Evolutionary conservation across 2,113 vertebrate species (phyloP).

Genomic region (Syngnathus scovelli): DNA sequence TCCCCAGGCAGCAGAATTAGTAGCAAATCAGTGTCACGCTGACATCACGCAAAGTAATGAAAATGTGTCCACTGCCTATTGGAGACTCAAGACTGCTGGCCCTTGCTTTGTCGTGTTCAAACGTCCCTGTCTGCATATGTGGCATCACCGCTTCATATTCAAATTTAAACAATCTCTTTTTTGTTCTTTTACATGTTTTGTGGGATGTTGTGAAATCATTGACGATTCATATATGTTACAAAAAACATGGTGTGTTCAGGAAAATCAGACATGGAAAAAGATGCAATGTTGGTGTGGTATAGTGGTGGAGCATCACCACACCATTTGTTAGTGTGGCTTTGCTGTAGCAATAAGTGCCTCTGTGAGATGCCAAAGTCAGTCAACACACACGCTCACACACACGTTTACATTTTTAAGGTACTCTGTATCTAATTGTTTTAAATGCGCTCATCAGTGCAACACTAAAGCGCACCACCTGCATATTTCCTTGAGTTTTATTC

Average conservation of each 20-base stretch:
- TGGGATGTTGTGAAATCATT: slow-evolving; percentile 36
- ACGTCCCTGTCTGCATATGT: background rate
- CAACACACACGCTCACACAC: slow-evolving; percentile 1
- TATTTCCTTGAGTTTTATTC: slow-evolving; percentile 2
- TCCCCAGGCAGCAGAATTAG: slow-evolving; percentile 32
- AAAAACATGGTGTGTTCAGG: background rate
- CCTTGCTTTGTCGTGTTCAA: background rate
- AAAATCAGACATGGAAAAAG: background rate
- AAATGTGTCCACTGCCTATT: slow-evolving; percentile 28
- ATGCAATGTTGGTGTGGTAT: slow-evolving; percentile 6
- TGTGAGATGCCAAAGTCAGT: slow-evolving; percentile 34
- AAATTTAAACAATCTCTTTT: slow-evolving; percentile 6
- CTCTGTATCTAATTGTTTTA: background rate
- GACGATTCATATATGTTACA: slow-evolving; percentile 3
- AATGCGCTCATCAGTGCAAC: background rate
- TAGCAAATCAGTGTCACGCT: slow-evolving; percentile 15
- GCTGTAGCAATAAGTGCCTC: slow-evolving; percentile 59
- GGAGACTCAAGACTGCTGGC: slow-evolving; percentile 11
- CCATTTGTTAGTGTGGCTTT: slow-evolving; percentile 11
- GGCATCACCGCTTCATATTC: background rate
- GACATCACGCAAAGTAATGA: slow-evolving; percentile 11
- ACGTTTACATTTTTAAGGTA: background rate
- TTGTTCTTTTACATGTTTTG: slow-evolving; percentile 30
- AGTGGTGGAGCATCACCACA: background rate
- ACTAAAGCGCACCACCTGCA: background rate